phyloP scores from a whole-genome alignment of 2,888 invertebrate species.

The Clanis bilineata region DNA sequence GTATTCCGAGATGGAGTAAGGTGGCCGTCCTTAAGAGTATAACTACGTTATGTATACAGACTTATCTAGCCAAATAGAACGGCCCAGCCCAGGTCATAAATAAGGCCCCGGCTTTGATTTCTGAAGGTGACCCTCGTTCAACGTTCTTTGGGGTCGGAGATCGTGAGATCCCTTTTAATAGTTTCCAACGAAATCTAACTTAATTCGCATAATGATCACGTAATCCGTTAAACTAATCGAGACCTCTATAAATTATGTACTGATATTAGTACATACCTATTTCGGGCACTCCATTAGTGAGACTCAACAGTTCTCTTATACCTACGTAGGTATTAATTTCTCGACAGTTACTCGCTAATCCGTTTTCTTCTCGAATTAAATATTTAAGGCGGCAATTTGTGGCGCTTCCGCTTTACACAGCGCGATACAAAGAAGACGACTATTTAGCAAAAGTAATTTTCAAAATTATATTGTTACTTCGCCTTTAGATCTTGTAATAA shows the following conservation, averaged over 20 bases:
- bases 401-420: conserved; percentile 65
- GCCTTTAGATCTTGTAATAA: conserved; percentile 72
- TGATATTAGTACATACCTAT: conserved; percentile 24
- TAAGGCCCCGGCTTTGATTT: conserved; percentile 75
- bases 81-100: conserved; percentile 72
- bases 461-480: conserved; percentile 73
- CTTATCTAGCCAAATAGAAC: conserved; percentile 67
- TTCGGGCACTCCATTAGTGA: background rate
- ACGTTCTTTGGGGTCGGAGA: conserved; percentile 57
- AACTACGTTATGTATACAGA: conserved; percentile 69
- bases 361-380: conserved; percentile 72
- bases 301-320: background rate
- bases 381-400: conserved; percentile 73
- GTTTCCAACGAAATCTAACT: conserved; percentile 66
- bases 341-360: conserved; percentile 63
- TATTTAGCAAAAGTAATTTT: conserved; percentile 71
- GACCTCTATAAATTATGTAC: conserved; percentile 48
- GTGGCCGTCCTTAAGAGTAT: conserved; percentile 66
- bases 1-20: conserved; percentile 64
- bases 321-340: conserved; percentile 48
- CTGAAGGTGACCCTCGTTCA: conserved; percentile 70
- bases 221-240: conserved; percentile 57
- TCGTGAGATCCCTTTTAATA: conserved; percentile 71
- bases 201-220: conserved; percentile 70
- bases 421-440: conserved; percentile 62